These are phyloP conservation scores for Platyura marginata DNA, from an alignment of 1,140 invertebrate genomes.

Conservation along the genomic window DNA sequence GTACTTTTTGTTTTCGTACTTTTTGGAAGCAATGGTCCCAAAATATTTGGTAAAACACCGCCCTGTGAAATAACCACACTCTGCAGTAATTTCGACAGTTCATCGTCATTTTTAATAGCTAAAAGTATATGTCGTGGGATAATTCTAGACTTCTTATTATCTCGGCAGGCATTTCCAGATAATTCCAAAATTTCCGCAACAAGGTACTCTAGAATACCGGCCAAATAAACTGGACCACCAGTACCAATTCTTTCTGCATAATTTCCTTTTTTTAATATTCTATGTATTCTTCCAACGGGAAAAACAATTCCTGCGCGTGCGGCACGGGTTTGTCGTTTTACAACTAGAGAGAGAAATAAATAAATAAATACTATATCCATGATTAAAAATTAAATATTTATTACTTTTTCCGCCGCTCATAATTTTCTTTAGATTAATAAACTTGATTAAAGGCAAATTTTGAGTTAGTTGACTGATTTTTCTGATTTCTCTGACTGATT, in stretches of 20 bases:
- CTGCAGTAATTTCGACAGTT: conserved; percentile 56
- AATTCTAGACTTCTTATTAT: conserved; percentile 29
- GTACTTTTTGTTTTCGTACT: no score
- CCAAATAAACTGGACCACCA: conserved; percentile 8
- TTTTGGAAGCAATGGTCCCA: not conserved
- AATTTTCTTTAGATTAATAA: no score
- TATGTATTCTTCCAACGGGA: not conserved
- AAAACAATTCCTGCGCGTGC: not conserved
- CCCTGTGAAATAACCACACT: conserved; percentile 42
- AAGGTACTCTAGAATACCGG: conserved; percentile 33
- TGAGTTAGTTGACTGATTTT: no score
- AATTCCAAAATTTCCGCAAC: conserved; percentile 55
- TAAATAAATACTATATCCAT: no score
- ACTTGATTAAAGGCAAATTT: no score
- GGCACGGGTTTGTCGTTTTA: no score
- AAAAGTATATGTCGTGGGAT: conserved; percentile 60
- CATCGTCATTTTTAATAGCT: conserved; percentile 73
- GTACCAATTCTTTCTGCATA: not conserved
- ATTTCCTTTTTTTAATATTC: not conserved
- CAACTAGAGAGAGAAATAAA: no score
- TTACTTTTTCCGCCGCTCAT: no score
- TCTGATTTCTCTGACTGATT: no score
- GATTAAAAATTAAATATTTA: no score
- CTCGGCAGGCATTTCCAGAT: conserved; percentile 30
- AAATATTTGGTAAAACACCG: not conserved